A percentile compares a stretch with the other conserved stretches of the same genome.
These are phyloP conservation scores for Trichechus manatus DNA, from an alignment of 2,113 vertebrate species.

Conservation along the genomic window DNA sequence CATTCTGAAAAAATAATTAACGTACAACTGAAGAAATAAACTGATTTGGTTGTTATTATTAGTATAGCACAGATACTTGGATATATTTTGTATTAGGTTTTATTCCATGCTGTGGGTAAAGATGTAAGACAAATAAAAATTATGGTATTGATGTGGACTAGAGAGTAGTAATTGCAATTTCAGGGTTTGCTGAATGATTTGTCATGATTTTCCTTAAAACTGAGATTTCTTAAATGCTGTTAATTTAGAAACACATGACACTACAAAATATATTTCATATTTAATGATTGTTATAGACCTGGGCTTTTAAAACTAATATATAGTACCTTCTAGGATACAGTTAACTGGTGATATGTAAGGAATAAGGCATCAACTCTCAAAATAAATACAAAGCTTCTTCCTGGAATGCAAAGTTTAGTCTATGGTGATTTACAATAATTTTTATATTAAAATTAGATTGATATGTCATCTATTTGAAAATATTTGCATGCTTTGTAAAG, in stretches of 20 bases:
- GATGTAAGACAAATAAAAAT: constrained; percentile 22
- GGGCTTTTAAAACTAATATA: not conserved
- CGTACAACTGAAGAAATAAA: not conserved
- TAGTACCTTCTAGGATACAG: not conserved
- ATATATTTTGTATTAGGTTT: constrained; percentile 20
- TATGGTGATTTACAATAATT: not conserved
- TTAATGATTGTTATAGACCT: not conserved
- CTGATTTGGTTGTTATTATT: constrained; percentile 24
- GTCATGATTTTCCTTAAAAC: not conserved
- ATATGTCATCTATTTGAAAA: not conserved
- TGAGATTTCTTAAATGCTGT: not conserved
- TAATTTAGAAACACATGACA: constrained; percentile 12
- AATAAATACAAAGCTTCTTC: not conserved
- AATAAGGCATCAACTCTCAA: not conserved
- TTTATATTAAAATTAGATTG: not conserved
- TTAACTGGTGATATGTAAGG: not conserved
- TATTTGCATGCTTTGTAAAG: not conserved
- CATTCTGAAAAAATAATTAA: constrained; percentile 28
- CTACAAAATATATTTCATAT: not conserved
- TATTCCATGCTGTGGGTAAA: not conserved
- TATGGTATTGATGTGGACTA: not conserved
- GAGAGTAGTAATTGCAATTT: not conserved
- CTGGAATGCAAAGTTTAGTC: not conserved
- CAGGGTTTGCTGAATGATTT: not conserved
- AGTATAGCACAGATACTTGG: not conserved